Conservation (phyloP, 2,888 invertebrate genomes). For the Monopis laevigella region DNA sequence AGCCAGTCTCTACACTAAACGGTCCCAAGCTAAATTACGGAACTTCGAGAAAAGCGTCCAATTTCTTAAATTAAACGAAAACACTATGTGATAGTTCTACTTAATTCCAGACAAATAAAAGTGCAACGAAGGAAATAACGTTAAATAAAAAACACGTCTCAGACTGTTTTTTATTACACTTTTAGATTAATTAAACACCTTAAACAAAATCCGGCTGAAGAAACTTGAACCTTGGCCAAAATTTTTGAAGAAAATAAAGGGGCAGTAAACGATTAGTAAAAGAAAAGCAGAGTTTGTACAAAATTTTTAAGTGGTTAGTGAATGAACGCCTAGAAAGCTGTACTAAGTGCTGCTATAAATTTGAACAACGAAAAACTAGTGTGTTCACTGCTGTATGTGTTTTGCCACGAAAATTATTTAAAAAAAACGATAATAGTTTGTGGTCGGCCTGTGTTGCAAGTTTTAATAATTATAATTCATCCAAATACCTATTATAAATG, state of each 20-base stretch:
- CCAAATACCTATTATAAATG: too few relatives aligned
- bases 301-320: conserved; percentile 9
- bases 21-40: too few relatives aligned
- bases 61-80: too few relatives aligned
- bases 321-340: conserved; percentile 31
- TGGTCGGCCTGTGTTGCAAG: too few relatives aligned
- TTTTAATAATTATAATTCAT: too few relatives aligned
- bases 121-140: not conserved
- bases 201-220: conserved; percentile 18
- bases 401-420: not conserved
- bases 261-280: conserved; percentile 9
- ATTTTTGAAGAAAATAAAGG: conserved; percentile 9
- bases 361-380: conserved; percentile 39
- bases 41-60: too few relatives aligned
- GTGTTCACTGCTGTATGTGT: conserved; percentile 2
- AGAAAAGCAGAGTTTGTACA: conserved; percentile 5
- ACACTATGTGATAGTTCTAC: too few relatives aligned
- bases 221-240: conserved; percentile 10
- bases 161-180: conserved; percentile 25
- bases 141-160: not conserved
- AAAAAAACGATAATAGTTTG: too few relatives aligned
- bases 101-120: not conserved
- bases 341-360: conserved; percentile 61
- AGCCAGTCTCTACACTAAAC: too few relatives aligned
- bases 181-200: conserved; percentile 56